Percentiles rank a stretch among this genome's conserved stretches.
Conservation (phyloP, 2,888 invertebrate species). For the Cantharis rustica region DNA sequence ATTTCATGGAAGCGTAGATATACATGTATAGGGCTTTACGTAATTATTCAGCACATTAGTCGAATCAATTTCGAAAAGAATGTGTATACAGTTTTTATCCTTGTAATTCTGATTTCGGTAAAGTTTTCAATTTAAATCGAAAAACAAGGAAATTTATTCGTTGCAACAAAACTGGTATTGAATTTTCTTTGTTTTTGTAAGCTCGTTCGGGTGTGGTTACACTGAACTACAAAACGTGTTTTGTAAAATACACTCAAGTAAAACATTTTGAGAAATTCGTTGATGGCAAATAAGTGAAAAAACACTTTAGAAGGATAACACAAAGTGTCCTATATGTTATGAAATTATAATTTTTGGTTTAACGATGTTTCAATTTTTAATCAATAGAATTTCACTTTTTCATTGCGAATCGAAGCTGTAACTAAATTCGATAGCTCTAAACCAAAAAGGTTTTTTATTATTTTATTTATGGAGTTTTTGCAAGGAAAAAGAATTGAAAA, state of each 20-base stretch:
- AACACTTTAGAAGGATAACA: not conserved
- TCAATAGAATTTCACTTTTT: not conserved
- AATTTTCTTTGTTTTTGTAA: not conserved
- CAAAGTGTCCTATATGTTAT: not conserved
- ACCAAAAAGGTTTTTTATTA: conserved; percentile 6
- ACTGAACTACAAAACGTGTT: not conserved
- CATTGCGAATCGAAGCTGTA: not conserved
- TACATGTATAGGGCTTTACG: not conserved
- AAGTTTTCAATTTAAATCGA: not conserved
- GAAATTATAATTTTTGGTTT: not conserved
- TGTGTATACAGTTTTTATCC: not conserved
- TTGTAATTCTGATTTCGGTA: not conserved
- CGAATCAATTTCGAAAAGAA: not conserved
- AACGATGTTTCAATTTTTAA: not conserved
- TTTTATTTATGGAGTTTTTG: conserved; percentile 5
- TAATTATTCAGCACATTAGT: not conserved
- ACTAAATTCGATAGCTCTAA: not conserved
- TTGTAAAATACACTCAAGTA: not conserved
- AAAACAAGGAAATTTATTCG: not conserved
- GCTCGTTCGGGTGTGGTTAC: not conserved
- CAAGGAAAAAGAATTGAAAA: not conserved
- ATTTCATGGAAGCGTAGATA: no score
- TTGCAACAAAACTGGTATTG: not conserved
- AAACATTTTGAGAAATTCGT: not conserved
- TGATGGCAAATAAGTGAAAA: not conserved